Evolutionary conservation across 2,797 vertebrate genomes (phyloP), one percentile per base, ranked within the genome.

Genomic region (Rhinichthys osculus): DNA sequence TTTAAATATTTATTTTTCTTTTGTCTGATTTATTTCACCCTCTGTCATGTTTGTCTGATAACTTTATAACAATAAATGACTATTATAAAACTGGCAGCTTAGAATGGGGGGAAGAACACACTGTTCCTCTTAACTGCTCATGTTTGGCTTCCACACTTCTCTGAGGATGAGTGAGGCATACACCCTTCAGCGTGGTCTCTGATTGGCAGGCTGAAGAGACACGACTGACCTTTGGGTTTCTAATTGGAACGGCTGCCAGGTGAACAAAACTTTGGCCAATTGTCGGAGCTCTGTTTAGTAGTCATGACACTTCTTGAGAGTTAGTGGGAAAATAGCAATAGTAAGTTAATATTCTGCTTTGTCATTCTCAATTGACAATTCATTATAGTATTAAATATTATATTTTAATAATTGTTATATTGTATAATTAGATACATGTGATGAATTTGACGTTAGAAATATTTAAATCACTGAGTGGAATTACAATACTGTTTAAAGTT

Each of bases 121-220:
- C 35, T 81, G 81, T 86, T 66, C 50, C 50, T 82, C 11, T 13
- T 38, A 78, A 47, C 59, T 81, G 62, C 70, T 84, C 35, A 57
- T 40, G 54, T 80, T 72, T 3, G 7, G 42, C 59, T n/a, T 23
- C 30, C 52, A 69, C 5, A 30, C 30, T 57, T 21, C 59, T 47
- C 13, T 59, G 17, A 30, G 33, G 27, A 72, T 76, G 30, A n/a
- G 30, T 33, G 13, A 54, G 5, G 9, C 69, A 79, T 14, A 42
- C 50, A 71, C 47, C 59, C 44, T 47, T 44, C 57, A 17, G 70
- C 3, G 42, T 21, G 30, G n/a, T 59, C 54, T 62, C 54, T 64
- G 27, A 83, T 62, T 74, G 57, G 2, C 38, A 82, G 17, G 62
- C 13, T 54, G 40, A 62, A 62, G 52, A 17, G 38, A 44, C 69